A percentile compares a stretch with the other conserved stretches of the same genome.
Conservation (phyloP, 1,140 invertebrate species). For the Drosophila ercepeae region DNA sequence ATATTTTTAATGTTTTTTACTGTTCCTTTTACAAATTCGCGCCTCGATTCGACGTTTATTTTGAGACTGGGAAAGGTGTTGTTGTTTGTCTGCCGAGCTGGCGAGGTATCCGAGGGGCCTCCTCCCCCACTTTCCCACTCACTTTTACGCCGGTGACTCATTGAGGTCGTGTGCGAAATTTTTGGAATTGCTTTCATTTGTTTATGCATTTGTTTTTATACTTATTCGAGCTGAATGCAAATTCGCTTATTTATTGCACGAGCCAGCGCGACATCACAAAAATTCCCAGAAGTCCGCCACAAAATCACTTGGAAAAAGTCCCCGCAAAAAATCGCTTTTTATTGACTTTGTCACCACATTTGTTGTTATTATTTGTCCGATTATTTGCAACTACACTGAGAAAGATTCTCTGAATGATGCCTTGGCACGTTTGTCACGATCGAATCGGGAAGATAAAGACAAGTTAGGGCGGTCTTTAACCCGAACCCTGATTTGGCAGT, state of each 20-base stretch:
- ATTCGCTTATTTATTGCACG: conserved; percentile 75
- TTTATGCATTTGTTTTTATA: conserved; percentile 80
- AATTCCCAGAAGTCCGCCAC: conserved; percentile 58
- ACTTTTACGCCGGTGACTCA: conserved; percentile 58
- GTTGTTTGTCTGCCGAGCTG: conserved; percentile 22
- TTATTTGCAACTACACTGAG: no score
- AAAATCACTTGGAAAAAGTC: conserved; percentile 46
- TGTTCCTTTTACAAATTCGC: conserved; percentile 36
- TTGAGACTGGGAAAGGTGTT: conserved; percentile 25
- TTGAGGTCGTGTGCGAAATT: conserved; percentile 79
- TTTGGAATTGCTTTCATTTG: conserved; percentile 80
- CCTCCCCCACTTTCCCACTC: conserved; percentile 5
- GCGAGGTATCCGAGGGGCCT: conserved; percentile 38
- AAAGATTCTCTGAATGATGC: no score
- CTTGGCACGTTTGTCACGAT: no score
- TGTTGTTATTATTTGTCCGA: no score
- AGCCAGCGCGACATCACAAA: conserved; percentile 30
- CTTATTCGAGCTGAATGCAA: conserved; percentile 76
- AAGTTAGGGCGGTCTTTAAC: conserved; percentile 38
- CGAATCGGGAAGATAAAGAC: no score
- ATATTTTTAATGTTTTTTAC: conserved; percentile 36
- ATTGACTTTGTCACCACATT: neutral
- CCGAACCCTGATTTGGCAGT: conserved; percentile 7
- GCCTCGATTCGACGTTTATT: conserved; percentile 44
- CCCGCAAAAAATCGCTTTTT: conserved; percentile 27